Evolutionary conservation across 2,797 vertebrate species (phyloP), one percentile per base, ranked within the genome.

Genomic region (Psittacula echo): DNA sequence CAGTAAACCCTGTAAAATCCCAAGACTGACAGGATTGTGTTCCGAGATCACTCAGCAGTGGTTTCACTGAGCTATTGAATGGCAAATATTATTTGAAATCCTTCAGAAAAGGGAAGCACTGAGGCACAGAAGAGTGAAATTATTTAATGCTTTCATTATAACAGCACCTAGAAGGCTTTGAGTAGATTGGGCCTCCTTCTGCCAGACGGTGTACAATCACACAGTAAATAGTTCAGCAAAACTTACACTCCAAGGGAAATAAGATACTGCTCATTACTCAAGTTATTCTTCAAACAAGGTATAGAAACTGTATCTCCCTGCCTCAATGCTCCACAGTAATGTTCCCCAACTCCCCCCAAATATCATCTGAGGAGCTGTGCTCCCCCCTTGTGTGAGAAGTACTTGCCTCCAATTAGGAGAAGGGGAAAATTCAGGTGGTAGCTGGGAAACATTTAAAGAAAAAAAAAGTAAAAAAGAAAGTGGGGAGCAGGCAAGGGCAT

Each of bases 401-500:
- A 32, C 26, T 76, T 16, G 2, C 19, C 30, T 66, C 44, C 26
- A 21, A 30, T 45, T 7, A 89, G 48, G 24, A 81, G 45, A 62
- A 78, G n/a, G 18, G 65, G 7, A 11, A 70, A 62, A 76, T 37
- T 74, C 18, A 5, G 10, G 51, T 73, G 11, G 16, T 51, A 61
- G 26, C n/a, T 50, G 42, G 24, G 42, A 88, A 71, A 54, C 1
- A 11, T 5, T 18, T 32, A 41, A 32, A 58, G 67, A 70, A 76
- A 26, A 0, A 7, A 10, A 20, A 9, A 24, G 32, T 6, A 20
- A 19, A 30, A 27, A 18, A 4, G 7, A 21, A 7, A 0, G 5
- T 2, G 1, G 2, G 4, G 3, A 13, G 0, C 3, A 7, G 7
- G 42, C 23, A 77, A 54, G 11, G 8, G 17, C 37, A 7, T 37